phyloP scores from a whole-genome alignment of 2,888 invertebrate species.

The Hemithea aestivaria region DNA sequence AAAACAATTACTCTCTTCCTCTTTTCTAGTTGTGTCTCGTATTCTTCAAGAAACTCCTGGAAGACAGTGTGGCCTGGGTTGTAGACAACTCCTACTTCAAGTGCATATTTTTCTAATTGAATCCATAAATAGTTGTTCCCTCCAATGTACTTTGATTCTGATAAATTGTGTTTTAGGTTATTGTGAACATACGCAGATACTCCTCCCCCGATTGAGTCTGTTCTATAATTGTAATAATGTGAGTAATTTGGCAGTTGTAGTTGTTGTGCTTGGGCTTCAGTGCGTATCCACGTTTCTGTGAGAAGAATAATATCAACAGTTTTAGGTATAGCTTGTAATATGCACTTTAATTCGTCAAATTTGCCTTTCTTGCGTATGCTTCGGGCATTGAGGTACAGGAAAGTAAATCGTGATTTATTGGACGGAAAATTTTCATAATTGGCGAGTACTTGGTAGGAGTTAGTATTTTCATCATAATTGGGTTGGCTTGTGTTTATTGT shows the following conservation, averaged over 20 bases:
- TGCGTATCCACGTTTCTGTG: constrained; percentile 26
- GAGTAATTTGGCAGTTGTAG: constrained; percentile 18
- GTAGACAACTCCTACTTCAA: constrained; percentile 25
- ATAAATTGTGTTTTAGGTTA: constrained; percentile 17
- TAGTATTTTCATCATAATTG: too few relatives aligned
- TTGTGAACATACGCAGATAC: constrained; percentile 29
- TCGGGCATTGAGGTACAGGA: constrained; percentile 25
- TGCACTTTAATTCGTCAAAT: constrained; percentile 24
- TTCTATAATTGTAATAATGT: constrained; percentile 26
- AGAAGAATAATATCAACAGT: constrained; percentile 19
- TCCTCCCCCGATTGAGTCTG: constrained; percentile 24
- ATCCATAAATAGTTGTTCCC: constrained; percentile 30
- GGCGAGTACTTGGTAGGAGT: too few relatives aligned
- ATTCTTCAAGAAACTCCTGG: constrained; percentile 1
- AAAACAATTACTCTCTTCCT: background rate
- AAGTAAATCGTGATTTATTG: background rate
- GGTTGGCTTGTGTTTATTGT: too few relatives aligned
- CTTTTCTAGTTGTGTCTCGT: constrained; percentile 1
- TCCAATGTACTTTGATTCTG: constrained; percentile 12
- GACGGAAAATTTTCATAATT: too few relatives aligned
- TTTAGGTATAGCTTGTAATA: constrained; percentile 13
- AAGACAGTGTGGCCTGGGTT: constrained; percentile 5
- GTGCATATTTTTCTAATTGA: background rate
- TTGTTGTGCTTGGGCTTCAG: constrained; percentile 11
- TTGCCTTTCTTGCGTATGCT: constrained; percentile 25